phyloP scores from a whole-genome alignment of 2,888 invertebrate genomes.

The Eueremaeus valkanovi region DNA sequence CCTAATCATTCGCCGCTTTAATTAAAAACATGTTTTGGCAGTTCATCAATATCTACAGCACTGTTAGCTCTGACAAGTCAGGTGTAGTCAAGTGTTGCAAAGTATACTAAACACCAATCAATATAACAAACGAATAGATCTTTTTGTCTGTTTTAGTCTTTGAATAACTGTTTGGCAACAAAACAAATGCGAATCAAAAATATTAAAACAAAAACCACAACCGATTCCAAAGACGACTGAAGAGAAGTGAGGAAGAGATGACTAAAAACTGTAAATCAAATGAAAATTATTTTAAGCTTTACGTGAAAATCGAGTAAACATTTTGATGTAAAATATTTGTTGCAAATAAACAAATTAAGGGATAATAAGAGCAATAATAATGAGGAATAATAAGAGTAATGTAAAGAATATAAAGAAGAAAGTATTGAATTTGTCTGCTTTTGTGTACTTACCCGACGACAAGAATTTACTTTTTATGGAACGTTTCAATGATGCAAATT shows the following conservation, averaged over 20 bases:
- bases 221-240: not conserved
- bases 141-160: not conserved
- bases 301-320: too few species aligned
- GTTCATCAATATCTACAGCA: not conserved
- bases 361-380: not conserved
- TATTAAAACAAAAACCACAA: not conserved
- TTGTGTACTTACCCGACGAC: slow-evolving; percentile 2
- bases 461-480: not conserved
- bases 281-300: too few species aligned
- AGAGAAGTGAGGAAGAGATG: not conserved
- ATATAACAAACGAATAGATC: not conserved
- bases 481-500: slow-evolving; percentile 14
- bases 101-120: slow-evolving; percentile 5
- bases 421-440: not conserved
- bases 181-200: slow-evolving; percentile 6
- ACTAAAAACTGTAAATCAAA: not conserved
- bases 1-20: slow-evolving; percentile 7
- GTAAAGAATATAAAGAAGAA: not conserved
- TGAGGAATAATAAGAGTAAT: not conserved
- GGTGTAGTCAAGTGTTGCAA: slow-evolving; percentile 12
- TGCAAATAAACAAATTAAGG: too few species aligned
- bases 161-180: slow-evolving; percentile 21
- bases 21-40: not conserved
- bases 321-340: too few species aligned
- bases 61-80: not conserved